phyloP scores from a whole-genome alignment of 1,140 invertebrate genomes.

The Temnothorax curvispinosus region DNA sequence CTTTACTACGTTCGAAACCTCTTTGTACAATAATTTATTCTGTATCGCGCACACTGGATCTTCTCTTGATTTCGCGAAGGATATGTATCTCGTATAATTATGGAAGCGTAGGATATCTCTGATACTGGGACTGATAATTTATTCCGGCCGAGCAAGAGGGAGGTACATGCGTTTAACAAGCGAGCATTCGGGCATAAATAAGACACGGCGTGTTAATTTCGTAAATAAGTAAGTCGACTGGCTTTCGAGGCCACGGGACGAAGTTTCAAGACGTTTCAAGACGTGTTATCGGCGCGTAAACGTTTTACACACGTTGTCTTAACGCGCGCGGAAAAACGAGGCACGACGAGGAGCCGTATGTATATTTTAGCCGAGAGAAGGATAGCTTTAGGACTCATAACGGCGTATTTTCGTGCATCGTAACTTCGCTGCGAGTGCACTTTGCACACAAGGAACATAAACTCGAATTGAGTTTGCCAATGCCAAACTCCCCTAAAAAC shows the following conservation, averaged over 20 bases:
- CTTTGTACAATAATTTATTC: not conserved
- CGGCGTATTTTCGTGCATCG: constrained; percentile 63
- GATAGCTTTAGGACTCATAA: constrained; percentile 69
- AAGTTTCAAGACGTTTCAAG: constrained; percentile 29
- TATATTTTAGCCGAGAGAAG: constrained; percentile 47
- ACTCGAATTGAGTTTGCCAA: constrained; percentile 71
- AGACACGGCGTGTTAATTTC: constrained; percentile 11
- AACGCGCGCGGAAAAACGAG: not conserved
- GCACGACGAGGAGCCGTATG: not conserved
- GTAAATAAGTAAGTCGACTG: constrained; percentile 20
- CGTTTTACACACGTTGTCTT: not conserved
- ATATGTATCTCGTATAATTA: not conserved
- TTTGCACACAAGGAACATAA: constrained; percentile 71
- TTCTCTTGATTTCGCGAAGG: not conserved
- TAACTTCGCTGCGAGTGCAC: constrained; percentile 64
- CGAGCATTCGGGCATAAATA: not conserved
- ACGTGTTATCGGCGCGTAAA: not conserved
- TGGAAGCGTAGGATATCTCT: not conserved
- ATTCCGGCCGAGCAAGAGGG: not conserved
- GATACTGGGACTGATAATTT: not conserved
- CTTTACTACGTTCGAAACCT: not conserved
- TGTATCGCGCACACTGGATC: not conserved
- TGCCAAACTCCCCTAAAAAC: constrained; percentile 66
- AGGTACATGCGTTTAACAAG: not conserved
- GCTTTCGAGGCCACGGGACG: not conserved